phyloP scores from a whole-genome alignment of 37 sponge, comb jelly and placozoan genomes.

The Haliclona indistincta region DNA sequence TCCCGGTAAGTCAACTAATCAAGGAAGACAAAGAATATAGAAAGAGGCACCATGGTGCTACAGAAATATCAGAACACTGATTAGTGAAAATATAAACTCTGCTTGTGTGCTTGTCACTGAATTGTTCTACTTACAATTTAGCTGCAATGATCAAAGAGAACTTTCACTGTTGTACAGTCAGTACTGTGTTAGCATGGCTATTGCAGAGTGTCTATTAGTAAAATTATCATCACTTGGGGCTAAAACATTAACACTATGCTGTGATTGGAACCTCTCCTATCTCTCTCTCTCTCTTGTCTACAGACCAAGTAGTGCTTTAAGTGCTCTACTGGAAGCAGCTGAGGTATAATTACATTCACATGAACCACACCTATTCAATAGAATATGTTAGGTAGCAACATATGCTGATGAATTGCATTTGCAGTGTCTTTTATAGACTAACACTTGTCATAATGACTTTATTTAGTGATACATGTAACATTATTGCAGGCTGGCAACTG shows the following conservation, averaged over 20 bases:
- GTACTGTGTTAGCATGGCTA: no score
- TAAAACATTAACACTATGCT: background rate
- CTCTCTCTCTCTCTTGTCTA: no score
- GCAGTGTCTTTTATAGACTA: background rate
- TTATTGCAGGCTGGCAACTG: conserved; percentile 32
- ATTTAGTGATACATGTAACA: background rate
- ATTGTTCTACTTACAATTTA: no score
- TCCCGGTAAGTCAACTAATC: conserved; percentile 6
- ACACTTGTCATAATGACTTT: background rate
- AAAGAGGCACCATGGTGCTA: no score
- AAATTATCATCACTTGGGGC: no score
- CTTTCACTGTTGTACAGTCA: no score
- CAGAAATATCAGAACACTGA: no score
- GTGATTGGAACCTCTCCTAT: background rate
- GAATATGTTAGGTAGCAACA: background rate
- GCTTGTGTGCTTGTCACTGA: no score
- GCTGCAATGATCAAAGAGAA: no score
- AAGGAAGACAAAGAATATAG: no score
- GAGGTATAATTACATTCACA: conserved; percentile 36
- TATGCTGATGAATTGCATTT: background rate
- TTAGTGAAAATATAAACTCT: no score
- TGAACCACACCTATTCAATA: background rate
- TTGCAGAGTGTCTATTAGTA: no score
- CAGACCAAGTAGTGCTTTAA: background rate
- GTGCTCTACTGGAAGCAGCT: conserved; percentile 38